Conservation (phyloP, 2,113 vertebrate species). For the Brachyhypopomus gauderio region DNA sequence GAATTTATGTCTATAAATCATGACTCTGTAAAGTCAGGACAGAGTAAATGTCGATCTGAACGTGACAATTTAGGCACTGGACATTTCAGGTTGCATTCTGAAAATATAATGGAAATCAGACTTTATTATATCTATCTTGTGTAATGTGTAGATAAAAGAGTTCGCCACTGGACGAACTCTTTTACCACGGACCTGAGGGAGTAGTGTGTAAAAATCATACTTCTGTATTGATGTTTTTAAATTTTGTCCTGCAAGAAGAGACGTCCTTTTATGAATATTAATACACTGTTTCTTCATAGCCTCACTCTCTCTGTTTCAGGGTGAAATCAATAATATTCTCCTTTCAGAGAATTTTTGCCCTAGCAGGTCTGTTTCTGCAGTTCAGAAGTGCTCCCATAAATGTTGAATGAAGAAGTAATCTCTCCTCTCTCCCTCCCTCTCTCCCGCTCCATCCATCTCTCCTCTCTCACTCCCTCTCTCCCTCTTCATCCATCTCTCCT, state of each 20-base stretch:
- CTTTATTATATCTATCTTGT: too few species aligned
- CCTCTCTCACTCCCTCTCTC: background rate
- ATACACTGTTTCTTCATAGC: background rate
- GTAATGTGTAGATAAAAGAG: too few species aligned
- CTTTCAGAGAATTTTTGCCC: background rate
- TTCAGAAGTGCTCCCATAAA: constrained; percentile 24
- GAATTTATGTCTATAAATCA: too few species aligned
- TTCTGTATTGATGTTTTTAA: background rate
- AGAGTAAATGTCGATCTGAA: background rate
- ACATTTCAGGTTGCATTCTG: too few species aligned
- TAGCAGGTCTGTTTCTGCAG: background rate
- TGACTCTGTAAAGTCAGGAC: background rate
- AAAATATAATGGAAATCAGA: too few species aligned
- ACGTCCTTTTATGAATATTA: background rate
- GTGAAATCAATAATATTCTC: background rate
- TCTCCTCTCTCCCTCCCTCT: background rate
- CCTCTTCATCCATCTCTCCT: too few species aligned
- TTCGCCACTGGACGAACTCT: too few species aligned
- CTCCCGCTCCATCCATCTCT: constrained; percentile 14
- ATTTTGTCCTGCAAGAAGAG: background rate
- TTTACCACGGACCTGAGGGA: too few species aligned
- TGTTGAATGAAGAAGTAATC: constrained; percentile 11
- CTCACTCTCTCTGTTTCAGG: background rate
- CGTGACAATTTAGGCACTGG: too few species aligned
- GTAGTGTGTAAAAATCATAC: background rate